Conservation (phyloP, 2,113 vertebrate species). For the Leptosomus discolor region DNA sequence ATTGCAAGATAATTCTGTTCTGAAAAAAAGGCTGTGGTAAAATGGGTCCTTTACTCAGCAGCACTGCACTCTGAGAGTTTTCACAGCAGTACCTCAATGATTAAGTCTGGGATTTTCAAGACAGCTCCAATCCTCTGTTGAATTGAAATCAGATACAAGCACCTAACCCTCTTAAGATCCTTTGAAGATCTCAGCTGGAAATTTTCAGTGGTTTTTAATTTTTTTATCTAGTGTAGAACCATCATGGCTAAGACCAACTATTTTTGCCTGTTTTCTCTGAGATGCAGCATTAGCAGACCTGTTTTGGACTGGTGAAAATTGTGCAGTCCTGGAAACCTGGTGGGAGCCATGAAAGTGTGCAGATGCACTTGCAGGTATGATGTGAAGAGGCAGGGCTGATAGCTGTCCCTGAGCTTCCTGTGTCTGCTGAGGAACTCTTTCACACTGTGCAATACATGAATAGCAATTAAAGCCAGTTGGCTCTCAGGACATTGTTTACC, state of each 20-base stretch:
- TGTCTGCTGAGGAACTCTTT: background rate
- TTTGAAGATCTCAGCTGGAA: background rate
- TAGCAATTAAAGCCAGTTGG: background rate
- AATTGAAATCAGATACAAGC: background rate
- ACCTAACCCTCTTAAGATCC: background rate
- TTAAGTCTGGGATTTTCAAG: background rate
- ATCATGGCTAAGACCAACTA: background rate
- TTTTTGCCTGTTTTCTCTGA: background rate
- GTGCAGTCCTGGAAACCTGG: background rate
- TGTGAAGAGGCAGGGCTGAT: background rate
- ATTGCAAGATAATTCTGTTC: background rate
- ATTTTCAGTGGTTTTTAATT: background rate
- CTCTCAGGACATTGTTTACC: background rate
- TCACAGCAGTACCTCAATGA: background rate
- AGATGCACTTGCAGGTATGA: background rate
- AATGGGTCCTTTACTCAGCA: background rate
- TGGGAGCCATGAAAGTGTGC: background rate
- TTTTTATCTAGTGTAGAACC: background rate
- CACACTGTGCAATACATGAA: background rate
- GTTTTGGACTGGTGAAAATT: background rate
- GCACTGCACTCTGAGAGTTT: background rate
- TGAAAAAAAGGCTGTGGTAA: background rate
- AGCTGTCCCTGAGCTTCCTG: background rate
- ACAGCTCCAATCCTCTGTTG: background rate
- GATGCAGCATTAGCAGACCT: background rate